Percentiles rank a stretch among this genome's conserved stretches.
Conservation (phyloP, 2,888 invertebrate genomes). For the Drosophila mulleri region DNA sequence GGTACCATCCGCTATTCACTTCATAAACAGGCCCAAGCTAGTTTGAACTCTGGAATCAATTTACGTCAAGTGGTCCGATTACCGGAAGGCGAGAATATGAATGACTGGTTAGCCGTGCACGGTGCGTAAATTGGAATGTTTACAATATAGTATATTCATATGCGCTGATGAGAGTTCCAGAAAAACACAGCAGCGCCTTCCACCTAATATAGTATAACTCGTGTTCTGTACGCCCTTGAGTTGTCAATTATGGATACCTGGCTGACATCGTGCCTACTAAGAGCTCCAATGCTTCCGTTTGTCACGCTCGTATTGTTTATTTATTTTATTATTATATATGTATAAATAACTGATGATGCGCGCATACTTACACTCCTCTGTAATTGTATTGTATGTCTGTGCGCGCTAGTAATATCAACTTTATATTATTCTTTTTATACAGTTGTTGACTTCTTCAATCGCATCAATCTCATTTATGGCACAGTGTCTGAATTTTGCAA, state of each 20-base stretch:
- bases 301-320: neutral
- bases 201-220: neutral
- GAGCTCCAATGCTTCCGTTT: neutral
- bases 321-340: neutral
- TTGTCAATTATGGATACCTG: neutral
- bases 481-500: slow-evolving; percentile 95
- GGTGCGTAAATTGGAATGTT: slow-evolving; percentile 84
- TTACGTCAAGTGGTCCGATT: slow-evolving; percentile 92
- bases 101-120: slow-evolving; percentile 97
- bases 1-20: slow-evolving; percentile 93
- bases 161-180: neutral
- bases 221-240: neutral
- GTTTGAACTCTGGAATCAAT: slow-evolving; percentile 95
- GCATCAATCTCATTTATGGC: slow-evolving; percentile 96
- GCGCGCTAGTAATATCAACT: neutral
- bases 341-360: neutral
- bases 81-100: slow-evolving; percentile 92
- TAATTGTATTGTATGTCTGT: neutral
- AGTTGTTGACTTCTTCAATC: slow-evolving; percentile 97
- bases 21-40: slow-evolving; percentile 96
- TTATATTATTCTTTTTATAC: slow-evolving; percentile 59
- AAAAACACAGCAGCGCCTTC: neutral
- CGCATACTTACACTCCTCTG: neutral
- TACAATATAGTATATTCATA: neutral
- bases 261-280: neutral